These are phyloP conservation scores for Mythimna impura DNA, from an alignment of 2,888 invertebrate genomes.

Conservation along the genomic window DNA sequence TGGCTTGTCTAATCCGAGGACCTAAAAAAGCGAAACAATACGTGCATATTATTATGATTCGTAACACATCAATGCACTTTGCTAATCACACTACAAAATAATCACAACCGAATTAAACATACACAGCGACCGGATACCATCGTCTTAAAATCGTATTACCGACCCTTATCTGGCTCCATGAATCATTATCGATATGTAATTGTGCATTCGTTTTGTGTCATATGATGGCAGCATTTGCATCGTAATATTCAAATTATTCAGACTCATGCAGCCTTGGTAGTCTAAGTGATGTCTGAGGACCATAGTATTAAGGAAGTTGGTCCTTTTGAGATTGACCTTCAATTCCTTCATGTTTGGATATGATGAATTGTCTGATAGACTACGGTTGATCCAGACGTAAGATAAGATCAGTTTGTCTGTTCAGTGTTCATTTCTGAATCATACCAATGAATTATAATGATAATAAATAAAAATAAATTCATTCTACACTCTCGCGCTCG, in stretches of 20 bases:
- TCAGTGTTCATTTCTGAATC: not conserved
- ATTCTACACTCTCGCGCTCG: no score
- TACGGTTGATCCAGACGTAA: constrained; percentile 8
- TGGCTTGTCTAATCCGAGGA: constrained; percentile 24
- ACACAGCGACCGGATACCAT: constrained; percentile 47
- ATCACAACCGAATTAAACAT: constrained; percentile 33
- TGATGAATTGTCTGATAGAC: constrained; percentile 8
- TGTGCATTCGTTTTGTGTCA: constrained; percentile 57
- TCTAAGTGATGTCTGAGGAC: constrained; percentile 58
- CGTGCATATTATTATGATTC: constrained; percentile 36
- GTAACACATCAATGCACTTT: constrained; percentile 45
- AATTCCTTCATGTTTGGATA: constrained; percentile 17
- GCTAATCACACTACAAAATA: constrained; percentile 43
- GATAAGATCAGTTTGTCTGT: constrained; percentile 11
- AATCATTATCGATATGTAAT: constrained; percentile 54
- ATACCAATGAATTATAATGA: not conserved
- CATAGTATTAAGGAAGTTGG: constrained; percentile 59
- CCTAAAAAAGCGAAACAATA: constrained; percentile 50
- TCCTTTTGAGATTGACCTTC: constrained; percentile 58
- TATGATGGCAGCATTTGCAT: constrained; percentile 54
- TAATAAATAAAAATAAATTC: no score
- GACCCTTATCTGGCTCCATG: constrained; percentile 34
- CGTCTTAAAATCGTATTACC: constrained; percentile 47
- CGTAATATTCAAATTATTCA: constrained; percentile 60
- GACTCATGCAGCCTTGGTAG: constrained; percentile 52